phyloP scores from a whole-genome alignment of 2,113 vertebrate species.

The Nothobranchius furzeri region DNA sequence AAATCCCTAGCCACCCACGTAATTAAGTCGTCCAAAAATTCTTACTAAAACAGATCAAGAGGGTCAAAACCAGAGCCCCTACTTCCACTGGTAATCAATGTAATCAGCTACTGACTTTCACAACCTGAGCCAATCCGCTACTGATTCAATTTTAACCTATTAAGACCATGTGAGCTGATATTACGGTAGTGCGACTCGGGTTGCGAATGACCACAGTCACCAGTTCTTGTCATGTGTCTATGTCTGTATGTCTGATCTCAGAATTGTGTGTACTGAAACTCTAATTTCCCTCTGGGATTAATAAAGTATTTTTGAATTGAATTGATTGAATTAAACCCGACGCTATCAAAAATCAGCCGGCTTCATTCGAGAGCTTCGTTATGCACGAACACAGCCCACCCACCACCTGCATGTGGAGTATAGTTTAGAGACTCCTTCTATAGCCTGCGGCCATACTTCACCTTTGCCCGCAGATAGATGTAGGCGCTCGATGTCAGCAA shows the following conservation, averaged over 20 bases:
- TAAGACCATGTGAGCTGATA: conserved; percentile 39
- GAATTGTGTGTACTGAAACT: too few relatives aligned
- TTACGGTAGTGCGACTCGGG: background rate
- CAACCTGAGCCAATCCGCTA: conserved; percentile 47
- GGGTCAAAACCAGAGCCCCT: conserved; percentile 43
- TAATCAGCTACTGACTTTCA: conserved; percentile 52
- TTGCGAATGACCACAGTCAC: too few relatives aligned
- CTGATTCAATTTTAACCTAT: conserved; percentile 60
- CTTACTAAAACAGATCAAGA: conserved; percentile 51
- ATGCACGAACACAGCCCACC: conserved; percentile 8
- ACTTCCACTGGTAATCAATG: conserved; percentile 64
- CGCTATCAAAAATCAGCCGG: conserved; percentile 53
- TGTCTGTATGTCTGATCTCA: too few relatives aligned
- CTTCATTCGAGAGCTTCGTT: conserved; percentile 47
- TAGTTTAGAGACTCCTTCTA: conserved; percentile 15
- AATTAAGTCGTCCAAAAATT: conserved; percentile 56
- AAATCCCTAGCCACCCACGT: conserved; percentile 40
- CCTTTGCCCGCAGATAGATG: conserved; percentile 62
- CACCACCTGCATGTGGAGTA: background rate
- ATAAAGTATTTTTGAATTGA: too few relatives aligned
- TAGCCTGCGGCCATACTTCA: conserved; percentile 46
- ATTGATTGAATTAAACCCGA: conserved; percentile 29
- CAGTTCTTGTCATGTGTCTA: too few relatives aligned
- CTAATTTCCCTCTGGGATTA: too few relatives aligned
- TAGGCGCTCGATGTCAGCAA: conserved; percentile 52